Evolutionary conservation across 2,113 vertebrate genomes (phyloP).

Genomic region (Azemiops feae): DNA sequence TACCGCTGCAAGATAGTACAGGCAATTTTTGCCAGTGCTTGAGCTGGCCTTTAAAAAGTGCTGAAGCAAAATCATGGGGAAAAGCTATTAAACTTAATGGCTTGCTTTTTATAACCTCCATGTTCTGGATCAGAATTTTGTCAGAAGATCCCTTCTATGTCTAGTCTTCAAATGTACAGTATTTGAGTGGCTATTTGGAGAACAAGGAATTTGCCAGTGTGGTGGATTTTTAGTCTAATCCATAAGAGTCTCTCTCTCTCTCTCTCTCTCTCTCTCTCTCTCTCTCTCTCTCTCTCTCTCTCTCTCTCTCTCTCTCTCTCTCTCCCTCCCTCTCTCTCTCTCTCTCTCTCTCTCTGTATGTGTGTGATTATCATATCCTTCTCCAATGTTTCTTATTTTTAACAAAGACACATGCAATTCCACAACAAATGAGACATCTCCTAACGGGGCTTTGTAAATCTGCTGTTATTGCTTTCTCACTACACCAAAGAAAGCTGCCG

Average conservation of each 20-base stretch:
- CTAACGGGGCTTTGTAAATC: neutral
- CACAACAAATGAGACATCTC: neutral
- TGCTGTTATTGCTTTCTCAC: neutral
- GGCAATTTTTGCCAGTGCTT: neutral
- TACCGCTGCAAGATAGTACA: neutral
- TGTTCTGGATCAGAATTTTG: neutral
- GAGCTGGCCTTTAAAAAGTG: neutral
- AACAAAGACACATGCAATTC: neutral
- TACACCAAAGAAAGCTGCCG: neutral
- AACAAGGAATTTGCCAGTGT: neutral
- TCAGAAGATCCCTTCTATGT: neutral
- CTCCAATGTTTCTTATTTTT: neutral
- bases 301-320: no score
- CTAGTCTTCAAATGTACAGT: neutral
- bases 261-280: neutral
- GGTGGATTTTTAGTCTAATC: neutral
- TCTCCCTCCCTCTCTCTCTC: neutral
- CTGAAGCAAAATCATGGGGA: neutral
- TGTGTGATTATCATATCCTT: neutral
- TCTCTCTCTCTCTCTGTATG: no score
- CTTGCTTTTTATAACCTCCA: neutral
- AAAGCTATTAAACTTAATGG: neutral
- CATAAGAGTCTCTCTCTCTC: neutral
- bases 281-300: neutral
- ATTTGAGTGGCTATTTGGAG: neutral